Conservation (phyloP, 1,140 invertebrate genomes). For the Anastrepha obliqua region DNA sequence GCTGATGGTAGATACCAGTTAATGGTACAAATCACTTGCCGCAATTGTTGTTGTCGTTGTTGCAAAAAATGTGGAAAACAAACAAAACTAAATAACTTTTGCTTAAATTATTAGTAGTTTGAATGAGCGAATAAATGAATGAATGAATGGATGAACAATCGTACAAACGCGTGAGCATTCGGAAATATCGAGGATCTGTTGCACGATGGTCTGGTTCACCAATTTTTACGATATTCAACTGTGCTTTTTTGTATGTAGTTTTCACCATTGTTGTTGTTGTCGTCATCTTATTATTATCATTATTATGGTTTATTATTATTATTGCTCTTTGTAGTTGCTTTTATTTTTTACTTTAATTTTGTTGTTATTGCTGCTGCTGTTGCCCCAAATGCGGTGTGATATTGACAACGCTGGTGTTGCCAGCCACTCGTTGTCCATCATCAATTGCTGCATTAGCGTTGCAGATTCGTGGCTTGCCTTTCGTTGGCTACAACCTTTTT, state of each 20-base stretch:
- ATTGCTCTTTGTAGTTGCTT: slow-evolving; percentile 28
- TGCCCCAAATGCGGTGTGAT: not conserved
- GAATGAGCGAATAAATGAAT: slow-evolving; percentile 41
- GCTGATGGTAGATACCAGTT: slow-evolving; percentile 53
- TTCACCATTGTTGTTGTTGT: not conserved
- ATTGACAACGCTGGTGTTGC: slow-evolving; percentile 34
- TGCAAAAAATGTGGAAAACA: slow-evolving; percentile 55
- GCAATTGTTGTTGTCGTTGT: not conserved
- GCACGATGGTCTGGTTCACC: not conserved
- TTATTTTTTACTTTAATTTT: too few species aligned
- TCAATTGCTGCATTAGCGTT: slow-evolving; percentile 32
- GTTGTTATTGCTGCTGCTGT: not conserved
- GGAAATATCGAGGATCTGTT: not conserved
- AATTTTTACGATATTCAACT: not conserved
- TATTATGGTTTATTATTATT: slow-evolving; percentile 50
- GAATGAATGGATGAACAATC: slow-evolving; percentile 7
- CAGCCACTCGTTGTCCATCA: slow-evolving; percentile 48
- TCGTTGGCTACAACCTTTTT: not conserved
- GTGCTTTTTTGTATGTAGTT: slow-evolving; percentile 5
- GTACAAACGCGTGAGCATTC: not conserved
- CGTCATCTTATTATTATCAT: slow-evolving; percentile 45
- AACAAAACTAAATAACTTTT: slow-evolving; percentile 58
- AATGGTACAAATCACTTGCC: slow-evolving; percentile 43
- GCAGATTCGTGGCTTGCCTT: not conserved
- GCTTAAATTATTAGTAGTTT: slow-evolving; percentile 57